Evolutionary conservation across 2,113 vertebrate genomes (phyloP), one percentile per base, ranked within the genome.

Genomic region (Aplodontia rufa): DNA sequence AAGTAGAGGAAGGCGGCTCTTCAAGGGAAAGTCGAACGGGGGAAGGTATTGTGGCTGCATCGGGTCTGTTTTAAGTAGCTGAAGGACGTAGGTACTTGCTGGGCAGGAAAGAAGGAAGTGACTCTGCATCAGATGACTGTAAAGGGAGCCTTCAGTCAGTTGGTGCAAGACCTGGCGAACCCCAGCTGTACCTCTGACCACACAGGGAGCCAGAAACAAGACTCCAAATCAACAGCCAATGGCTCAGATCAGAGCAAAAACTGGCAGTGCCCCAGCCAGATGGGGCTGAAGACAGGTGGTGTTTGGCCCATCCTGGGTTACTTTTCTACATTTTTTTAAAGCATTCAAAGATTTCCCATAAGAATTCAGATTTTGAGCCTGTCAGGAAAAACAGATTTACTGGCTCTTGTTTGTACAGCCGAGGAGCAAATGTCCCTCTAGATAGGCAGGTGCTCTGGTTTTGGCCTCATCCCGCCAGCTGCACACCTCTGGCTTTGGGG

Each of bases 291-390:
- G n/a, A 69, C 62, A 71, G 6, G 16, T 88, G 82, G 87, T 35
- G 19, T 72, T 78, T 82, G 62, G 26, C 12, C 5, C 47, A 40
- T 66, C 10, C 6, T 32, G 32, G 22, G 8, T 92, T 49, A 24
- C 14, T 69, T 69, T 68, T 76, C 60, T 76, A 5, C 14, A 30
- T 17, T 81, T 47, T 45, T 45, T 84, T 32, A 6, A 81, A 94
- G 47, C 88, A 78, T 40, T 86, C 20, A 74, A 90, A 90, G 42
- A 35, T 85, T 90, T 85, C 5, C 47, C 22, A 4, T 90, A 88
- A 89, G n/a, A 86, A 83, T 93, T 89, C 24, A 74, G 40, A 95
- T 35, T 37, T 89, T 84, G 69, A 87, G 6, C n/a, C 74, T 93
- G 45, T 79, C 51, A 80, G 40, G 55, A 83, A 85, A 76, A 53